phyloP scores from a whole-genome alignment of 2,888 invertebrate genomes.

The Lycophotia porphyrea region DNA sequence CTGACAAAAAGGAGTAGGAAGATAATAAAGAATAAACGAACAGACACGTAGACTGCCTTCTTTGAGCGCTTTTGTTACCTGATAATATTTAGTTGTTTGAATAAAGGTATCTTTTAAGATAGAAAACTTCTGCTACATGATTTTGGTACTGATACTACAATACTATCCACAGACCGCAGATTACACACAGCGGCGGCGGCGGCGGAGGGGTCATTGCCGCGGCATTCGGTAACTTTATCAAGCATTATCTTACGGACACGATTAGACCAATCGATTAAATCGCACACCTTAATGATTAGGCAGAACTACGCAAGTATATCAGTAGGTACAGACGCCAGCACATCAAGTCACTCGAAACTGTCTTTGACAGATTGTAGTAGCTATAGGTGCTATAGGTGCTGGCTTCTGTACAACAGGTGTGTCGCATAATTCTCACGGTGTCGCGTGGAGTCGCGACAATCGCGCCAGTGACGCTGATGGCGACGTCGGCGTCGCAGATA shows the following conservation, averaged over 20 bases:
- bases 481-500: constrained; percentile 6
- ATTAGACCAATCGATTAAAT: constrained; percentile 19
- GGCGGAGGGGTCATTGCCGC: not conserved
- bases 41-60: not conserved
- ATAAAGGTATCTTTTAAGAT: not conserved
- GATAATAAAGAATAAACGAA: not conserved
- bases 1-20: not conserved
- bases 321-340: too few species aligned
- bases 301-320: constrained; percentile 3
- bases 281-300: constrained; percentile 2
- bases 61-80: not conserved
- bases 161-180: not conserved
- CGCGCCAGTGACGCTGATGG: constrained; percentile 26
- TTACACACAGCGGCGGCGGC: not conserved
- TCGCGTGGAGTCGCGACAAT: constrained; percentile 12
- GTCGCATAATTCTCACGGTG: not conserved
- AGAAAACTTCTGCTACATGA: not conserved
- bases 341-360: too few species aligned
- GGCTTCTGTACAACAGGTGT: not conserved
- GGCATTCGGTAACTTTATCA: constrained; percentile 21
- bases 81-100: not conserved
- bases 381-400: too few species aligned
- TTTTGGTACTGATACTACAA: not conserved
- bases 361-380: too few species aligned
- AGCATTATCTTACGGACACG: constrained; percentile 4